A percentile compares a stretch with the other conserved stretches of the same genome.
Evolutionary conservation across 1,140 invertebrate genomes (phyloP).

Genomic region (Paraescarpia echinospica): DNA sequence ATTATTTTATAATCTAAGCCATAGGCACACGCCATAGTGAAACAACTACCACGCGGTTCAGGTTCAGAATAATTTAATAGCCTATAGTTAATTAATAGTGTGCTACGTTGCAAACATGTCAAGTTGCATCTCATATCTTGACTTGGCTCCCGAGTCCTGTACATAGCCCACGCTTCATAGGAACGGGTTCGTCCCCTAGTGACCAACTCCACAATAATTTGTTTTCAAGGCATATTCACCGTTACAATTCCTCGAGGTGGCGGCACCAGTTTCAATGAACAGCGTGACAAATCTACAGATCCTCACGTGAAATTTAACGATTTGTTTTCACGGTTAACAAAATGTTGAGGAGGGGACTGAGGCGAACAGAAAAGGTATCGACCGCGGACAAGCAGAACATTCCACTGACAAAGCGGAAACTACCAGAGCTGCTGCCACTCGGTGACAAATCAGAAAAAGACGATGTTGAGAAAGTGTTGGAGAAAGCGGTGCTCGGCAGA

Average conservation of each 20-base stretch:
- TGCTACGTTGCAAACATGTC: too few species aligned
- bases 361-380: neutral
- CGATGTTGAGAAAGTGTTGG: neutral
- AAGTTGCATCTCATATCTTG: too few species aligned
- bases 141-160: too few species aligned
- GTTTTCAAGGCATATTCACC: neutral
- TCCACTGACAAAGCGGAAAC: neutral
- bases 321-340: neutral
- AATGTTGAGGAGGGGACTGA: neutral
- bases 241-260: neutral
- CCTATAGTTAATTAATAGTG: too few species aligned
- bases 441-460: neutral
- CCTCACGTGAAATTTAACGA: neutral
- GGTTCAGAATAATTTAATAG: too few species aligned
- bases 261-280: neutral
- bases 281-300: neutral
- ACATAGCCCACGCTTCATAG: too few species aligned
- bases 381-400: neutral
- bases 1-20: too few species aligned
- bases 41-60: too few species aligned
- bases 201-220: too few species aligned
- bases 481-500: neutral
- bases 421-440: neutral
- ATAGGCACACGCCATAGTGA: too few species aligned
- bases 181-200: neutral